Evolutionary conservation across 2,113 vertebrate genomes (phyloP).

Genomic region (Pheucticus melanocephalus): DNA sequence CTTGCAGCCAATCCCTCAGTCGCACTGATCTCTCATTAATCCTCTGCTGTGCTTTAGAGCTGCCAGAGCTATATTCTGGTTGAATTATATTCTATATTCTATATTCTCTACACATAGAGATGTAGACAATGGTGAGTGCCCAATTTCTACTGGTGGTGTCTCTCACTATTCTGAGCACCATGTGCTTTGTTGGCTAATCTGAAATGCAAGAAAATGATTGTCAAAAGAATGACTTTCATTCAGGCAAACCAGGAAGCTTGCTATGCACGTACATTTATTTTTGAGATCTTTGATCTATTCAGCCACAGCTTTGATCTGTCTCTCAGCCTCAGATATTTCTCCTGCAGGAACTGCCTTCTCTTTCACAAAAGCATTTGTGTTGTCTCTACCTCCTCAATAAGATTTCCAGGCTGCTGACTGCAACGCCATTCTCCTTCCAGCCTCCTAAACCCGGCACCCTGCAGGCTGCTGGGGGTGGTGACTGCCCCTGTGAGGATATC

Average conservation of each 20-base stretch:
- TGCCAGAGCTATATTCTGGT: neutral
- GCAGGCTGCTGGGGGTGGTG: accelerated
- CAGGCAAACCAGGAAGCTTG: neutral
- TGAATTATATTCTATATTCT: too few relatives aligned
- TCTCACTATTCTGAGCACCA: neutral
- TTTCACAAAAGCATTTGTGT: neutral
- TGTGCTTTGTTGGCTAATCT: neutral
- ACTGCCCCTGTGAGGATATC: neutral
- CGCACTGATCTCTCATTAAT: neutral
- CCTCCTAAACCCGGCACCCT: neutral
- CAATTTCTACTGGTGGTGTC: neutral
- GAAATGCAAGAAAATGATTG: neutral
- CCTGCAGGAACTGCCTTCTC: neutral
- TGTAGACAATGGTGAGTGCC: neutral
- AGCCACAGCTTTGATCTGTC: slow-evolving; percentile 33
- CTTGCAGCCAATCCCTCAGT: neutral
- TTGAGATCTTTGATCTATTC: slow-evolving; percentile 37
- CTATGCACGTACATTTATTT: neutral
- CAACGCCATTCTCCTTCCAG: neutral
- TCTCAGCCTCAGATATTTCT: slow-evolving; percentile 5
- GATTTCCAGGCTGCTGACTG: neutral
- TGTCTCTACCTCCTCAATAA: neutral
- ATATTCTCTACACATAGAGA: neutral
- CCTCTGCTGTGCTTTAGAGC: neutral
- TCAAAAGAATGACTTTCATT: neutral